Base-by-base conservation (phyloP, 2,113 vertebrate genomes). In the Galeopterus variegatus region DNA sequence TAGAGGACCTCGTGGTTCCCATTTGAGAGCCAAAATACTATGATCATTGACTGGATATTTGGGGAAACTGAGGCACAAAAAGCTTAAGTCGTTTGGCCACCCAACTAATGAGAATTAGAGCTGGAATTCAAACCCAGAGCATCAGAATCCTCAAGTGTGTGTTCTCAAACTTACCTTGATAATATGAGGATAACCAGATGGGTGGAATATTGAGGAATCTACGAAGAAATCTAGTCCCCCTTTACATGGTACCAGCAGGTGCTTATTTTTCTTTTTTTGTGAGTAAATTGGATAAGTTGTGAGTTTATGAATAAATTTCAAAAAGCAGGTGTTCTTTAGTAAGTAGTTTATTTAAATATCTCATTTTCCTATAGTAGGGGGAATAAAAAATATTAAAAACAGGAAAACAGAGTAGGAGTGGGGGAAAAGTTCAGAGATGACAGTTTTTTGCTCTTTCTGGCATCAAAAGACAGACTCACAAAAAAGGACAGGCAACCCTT, bases 321-420 rank as follows among this genome's bases (percentile, higher is more conserved):
- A 84, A 94, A 60, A 82, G 23, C 75, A 82, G 24, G 13, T 80
- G 33, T 56, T 73, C 41, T 94, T 72, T 92, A 86, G 60, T 90
- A 90, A 88, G 10, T 21, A 54, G 8, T 76, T 5, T 58, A 83
- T 86, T 79, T 93, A 23, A 95, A 65, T 33, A 36, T 90, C 56
- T 95, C 17, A 33, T 82, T 87, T 96, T 76, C 54, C 9, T 89
- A 5, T 82, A 82, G n/a, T 33, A 77, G 45, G 18, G 6, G 77
- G 23, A 83, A 85, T 77, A 85, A 91, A 88, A 94, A 79, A 52
- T 10, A 36, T 90, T 84, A 62, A 54, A 88, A 91, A 36, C 26
- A 88, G 33, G 8, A 41, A 52, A 17, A 64, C 18, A 52, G 50
- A 83, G 28, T 36, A 79, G 33, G 33, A 26, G 50, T 94, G 14